phyloP scores from a whole-genome alignment of 2,888 invertebrate genomes.

The Netelia fuscicornis region DNA sequence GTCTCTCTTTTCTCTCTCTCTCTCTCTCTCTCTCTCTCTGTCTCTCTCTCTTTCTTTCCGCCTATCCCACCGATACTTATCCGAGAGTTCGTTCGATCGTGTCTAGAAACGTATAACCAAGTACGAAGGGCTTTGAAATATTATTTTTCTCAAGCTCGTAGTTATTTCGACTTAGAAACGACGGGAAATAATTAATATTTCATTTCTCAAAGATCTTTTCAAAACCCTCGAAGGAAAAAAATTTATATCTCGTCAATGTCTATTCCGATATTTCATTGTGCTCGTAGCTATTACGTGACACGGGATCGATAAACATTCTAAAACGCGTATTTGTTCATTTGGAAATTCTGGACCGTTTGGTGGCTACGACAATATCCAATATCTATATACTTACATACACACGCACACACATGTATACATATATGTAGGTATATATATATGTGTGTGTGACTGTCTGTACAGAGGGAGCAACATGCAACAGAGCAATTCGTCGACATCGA shows the following conservation, averaged over 20 bases:
- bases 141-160: too few relatives aligned
- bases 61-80: not conserved
- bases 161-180: too few relatives aligned
- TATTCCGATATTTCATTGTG: too few relatives aligned
- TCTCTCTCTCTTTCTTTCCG: too few relatives aligned
- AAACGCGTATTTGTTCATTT: slow-evolving; percentile 69
- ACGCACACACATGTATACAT: slow-evolving; percentile 17
- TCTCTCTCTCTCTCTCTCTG: too few relatives aligned
- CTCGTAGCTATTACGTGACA: slow-evolving; percentile 15
- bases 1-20: too few relatives aligned
- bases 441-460: not conserved
- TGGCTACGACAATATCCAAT: slow-evolving; percentile 49
- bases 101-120: not conserved
- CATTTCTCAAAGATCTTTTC: too few relatives aligned
- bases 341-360: slow-evolving; percentile 68
- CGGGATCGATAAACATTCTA: slow-evolving; percentile 70
- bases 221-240: too few relatives aligned
- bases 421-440: slow-evolving; percentile 1
- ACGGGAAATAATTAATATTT: too few relatives aligned
- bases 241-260: too few relatives aligned
- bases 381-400: not conserved
- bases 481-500: slow-evolving; percentile 54
- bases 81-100: not conserved
- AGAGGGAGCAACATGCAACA: slow-evolving; percentile 32
- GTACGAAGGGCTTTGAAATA: too few relatives aligned